These are phyloP conservation scores for Pachyuromys duprasi DNA, from an alignment of 2,797 vertebrate species.

Conservation along the genomic window DNA sequence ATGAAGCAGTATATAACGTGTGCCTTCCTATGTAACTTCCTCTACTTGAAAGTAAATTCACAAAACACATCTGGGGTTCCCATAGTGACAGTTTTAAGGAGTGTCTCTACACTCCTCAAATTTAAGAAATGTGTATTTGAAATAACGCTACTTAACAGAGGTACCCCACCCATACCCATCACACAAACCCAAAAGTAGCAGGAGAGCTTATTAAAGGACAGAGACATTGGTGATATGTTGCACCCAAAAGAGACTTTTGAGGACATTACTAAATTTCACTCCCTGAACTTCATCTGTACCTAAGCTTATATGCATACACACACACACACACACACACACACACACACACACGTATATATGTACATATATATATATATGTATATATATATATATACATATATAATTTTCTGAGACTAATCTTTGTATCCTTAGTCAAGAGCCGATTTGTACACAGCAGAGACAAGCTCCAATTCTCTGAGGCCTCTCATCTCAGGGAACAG, in stretches of 20 bases:
- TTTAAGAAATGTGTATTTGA: neutral
- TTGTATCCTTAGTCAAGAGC: neutral
- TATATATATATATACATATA: no score
- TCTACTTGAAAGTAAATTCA: neutral
- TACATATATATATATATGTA: no score
- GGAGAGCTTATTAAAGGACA: neutral
- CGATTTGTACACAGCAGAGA: neutral
- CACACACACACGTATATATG: no score
- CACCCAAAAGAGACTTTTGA: neutral
- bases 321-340: no score
- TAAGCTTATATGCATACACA: conserved; percentile 17
- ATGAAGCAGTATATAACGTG: neutral
- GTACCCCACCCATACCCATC: neutral
- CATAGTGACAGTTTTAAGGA: neutral
- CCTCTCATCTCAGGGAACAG: neutral
- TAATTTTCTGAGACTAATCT: conserved; percentile 31
- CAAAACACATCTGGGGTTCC: neutral
- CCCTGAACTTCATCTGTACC: neutral
- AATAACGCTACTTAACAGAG: neutral
- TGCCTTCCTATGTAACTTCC: neutral
- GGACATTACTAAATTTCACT: neutral
- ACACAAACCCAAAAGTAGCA: neutral
- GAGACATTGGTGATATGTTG: neutral
- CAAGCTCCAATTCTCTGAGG: neutral
- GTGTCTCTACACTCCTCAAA: neutral